Base-by-base conservation (phyloP, 2,113 vertebrate genomes). In the Centrocercus urophasianus region DNA sequence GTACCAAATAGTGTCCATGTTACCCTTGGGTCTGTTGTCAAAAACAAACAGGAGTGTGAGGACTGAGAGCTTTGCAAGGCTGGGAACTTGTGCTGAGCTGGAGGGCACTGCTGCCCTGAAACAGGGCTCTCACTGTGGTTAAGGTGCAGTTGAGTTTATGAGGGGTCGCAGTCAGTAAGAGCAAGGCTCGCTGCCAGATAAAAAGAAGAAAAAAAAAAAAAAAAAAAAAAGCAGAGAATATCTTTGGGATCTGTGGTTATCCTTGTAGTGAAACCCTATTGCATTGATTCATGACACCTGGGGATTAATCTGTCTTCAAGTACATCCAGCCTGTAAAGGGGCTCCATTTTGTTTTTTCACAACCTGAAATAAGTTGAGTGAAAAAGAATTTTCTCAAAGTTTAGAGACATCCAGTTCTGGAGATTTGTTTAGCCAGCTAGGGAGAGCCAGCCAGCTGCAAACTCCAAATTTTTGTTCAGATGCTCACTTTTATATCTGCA, bases 281-380 rank as follows among this genome's bases (percentile, higher is more conserved):
- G 65, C 75, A 81, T 93, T 91, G 85, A 91, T 93, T 93, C 43
- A 30, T 63, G 83, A 40, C 66, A 45, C 72, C 70, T 71, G 24
- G 67, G 89, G 60, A 83, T 96, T 93, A 87, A 60, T 91, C 67
- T 94, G 60, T 80, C 47, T 89, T 85, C 36, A 67, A 52, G 73
- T 89, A 93, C 52, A 52, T 60, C 65, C 77, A 60, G 38, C 64
- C 91, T 91, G 77, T 78, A 52, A 52, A 93, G 77, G 65, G 59
- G 18, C 56, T 93, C 52, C 76, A 43, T 74, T 88, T 93, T 74
- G 0, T 6, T 38, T 83, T 89, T 90, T 71, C 86, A n/a, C 34
- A 83, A 25, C 14, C 34, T 88, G 82, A 91, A 93, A 80, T 67
- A 83, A 80, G 32, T 78, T 34, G 71, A 38, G 21, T 85, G 59